A percentile compares a stretch with the other conserved stretches of the same genome.
Evolutionary conservation across 1,140 invertebrate species (phyloP).

Genomic region (Lasioglossum baleicum): DNA sequence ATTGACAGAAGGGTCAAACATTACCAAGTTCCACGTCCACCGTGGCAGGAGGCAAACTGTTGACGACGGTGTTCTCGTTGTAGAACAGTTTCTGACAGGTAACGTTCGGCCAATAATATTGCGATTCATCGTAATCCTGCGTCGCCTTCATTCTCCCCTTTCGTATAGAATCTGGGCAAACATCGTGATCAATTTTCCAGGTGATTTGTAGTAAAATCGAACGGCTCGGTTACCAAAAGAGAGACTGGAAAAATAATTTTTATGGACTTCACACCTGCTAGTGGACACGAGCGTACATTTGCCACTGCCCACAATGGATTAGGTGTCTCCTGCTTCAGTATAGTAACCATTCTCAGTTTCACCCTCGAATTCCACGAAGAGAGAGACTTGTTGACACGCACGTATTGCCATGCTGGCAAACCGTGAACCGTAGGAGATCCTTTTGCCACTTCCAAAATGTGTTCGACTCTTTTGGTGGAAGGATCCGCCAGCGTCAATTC

Average conservation of each 20-base stretch:
- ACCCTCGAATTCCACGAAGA: background rate
- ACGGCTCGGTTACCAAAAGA: too few species aligned
- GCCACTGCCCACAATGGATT: conserved; percentile 49
- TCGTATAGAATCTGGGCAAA: conserved; percentile 25
- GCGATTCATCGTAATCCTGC: background rate
- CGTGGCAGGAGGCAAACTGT: background rate
- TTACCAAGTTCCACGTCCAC: conserved; percentile 17
- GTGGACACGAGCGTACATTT: conserved; percentile 45
- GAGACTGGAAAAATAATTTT: too few species aligned
- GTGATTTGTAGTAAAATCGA: too few species aligned
- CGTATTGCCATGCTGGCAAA: conserved; percentile 55
- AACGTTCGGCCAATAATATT: conserved; percentile 29
- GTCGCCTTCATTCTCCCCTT: conserved; percentile 1
- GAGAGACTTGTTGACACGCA: conserved; percentile 17
- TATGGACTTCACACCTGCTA: conserved; percentile 22
- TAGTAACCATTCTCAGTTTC: conserved; percentile 11
- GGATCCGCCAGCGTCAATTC: conserved; percentile 17
- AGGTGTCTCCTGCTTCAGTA: background rate
- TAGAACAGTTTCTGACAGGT: conserved; percentile 60
- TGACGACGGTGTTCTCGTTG: conserved; percentile 25
- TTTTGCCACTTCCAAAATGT: background rate
- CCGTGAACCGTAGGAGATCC: conserved; percentile 8
- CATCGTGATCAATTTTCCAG: too few species aligned
- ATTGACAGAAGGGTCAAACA: too few species aligned
- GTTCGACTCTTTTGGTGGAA: background rate